Evolutionary conservation across 2,113 vertebrate genomes (phyloP), one percentile per base, ranked within the genome.

Genomic region (Cinclus mexicanus): DNA sequence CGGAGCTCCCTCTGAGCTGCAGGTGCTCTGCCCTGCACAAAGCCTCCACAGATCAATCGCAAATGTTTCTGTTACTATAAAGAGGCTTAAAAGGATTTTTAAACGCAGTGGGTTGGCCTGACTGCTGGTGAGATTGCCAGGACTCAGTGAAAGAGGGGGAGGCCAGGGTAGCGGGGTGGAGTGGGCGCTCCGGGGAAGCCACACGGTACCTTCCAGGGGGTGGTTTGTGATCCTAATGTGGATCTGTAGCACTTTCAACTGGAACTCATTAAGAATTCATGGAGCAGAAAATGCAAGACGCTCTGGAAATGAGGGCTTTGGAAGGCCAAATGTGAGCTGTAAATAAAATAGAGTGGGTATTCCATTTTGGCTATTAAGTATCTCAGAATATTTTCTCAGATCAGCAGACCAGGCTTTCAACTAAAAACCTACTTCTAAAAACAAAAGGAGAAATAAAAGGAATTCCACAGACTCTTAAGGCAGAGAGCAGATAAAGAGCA

Each of bases 181-280:
- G 64, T 2, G 1, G 68, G 55, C 76, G 47, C 75, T 96, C 90
- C 15, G 26, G 44, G 63, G 68, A 95, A 94, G 82, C 59, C 75
- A 77, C 78, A 74, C 24, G 0, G 86, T 83, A 47, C 52, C 60
- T 92, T 94, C 95, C 41, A 53, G 82, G 24, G 53, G 28, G 74
- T 37, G 31, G 63, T 93, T 93, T 96, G 96, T 93, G 89, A 89
- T 83, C 68, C 89, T 94, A 95, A 87, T 86, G 72, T 96, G 78
- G 77, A 94, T 93, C 94, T 91, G 59, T 69, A 90, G 76, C 89
- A 95, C 94, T 97, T 97, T 97, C 97, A 97, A 97, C 96, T 97
- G 95, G 96, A 98, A 97, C 95, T 97, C 94, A 96, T 98, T 98
- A 97, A 96, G 96, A 97, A 97, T 97, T 98, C 97, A 97, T 98